Evolutionary conservation across 2,888 invertebrate genomes (phyloP).

Genomic region (Tineola bisselliella): DNA sequence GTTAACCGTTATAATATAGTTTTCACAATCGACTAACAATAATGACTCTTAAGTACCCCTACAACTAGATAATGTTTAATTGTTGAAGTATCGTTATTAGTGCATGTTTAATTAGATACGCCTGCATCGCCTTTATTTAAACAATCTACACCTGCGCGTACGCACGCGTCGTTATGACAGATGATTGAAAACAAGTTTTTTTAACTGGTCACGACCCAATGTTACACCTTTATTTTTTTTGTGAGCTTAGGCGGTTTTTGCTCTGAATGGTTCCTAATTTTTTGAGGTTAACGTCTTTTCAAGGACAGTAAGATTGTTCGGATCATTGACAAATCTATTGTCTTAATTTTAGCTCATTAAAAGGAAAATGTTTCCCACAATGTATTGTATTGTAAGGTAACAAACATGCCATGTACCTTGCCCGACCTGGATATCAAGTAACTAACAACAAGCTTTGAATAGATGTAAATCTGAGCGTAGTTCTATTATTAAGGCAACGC

Average conservation of each 20-base stretch:
- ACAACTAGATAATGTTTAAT: not conserved
- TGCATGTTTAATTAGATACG: not conserved
- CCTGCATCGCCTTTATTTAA: not conserved
- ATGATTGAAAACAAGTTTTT: slow-evolving; percentile 24
- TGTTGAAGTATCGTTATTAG: not conserved
- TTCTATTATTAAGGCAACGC: slow-evolving; percentile 5
- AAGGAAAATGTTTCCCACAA: not conserved
- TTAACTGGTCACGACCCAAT: slow-evolving; percentile 14
- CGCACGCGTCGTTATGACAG: slow-evolving; percentile 27
- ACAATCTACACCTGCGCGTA: slow-evolving; percentile 28
- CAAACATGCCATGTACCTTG: not conserved
- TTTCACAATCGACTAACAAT: not conserved
- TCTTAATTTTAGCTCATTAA: not conserved
- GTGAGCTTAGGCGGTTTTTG: slow-evolving; percentile 17
- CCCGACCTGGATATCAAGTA: slow-evolving; percentile 9
- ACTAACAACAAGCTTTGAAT: slow-evolving; percentile 4
- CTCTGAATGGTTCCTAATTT: slow-evolving; percentile 6
- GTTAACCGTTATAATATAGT: not conserved
- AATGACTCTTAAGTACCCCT: not conserved
- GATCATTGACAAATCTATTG: not conserved
- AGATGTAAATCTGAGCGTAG: not conserved
- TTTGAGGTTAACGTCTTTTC: not conserved
- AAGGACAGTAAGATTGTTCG: not conserved
- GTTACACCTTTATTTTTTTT: slow-evolving; percentile 20
- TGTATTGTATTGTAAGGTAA: not conserved